Percentiles rank a stretch among this genome's conserved stretches.
Evolutionary conservation across 1,140 invertebrate species (phyloP).

Genomic region (Sitophilus oryzae): DNA sequence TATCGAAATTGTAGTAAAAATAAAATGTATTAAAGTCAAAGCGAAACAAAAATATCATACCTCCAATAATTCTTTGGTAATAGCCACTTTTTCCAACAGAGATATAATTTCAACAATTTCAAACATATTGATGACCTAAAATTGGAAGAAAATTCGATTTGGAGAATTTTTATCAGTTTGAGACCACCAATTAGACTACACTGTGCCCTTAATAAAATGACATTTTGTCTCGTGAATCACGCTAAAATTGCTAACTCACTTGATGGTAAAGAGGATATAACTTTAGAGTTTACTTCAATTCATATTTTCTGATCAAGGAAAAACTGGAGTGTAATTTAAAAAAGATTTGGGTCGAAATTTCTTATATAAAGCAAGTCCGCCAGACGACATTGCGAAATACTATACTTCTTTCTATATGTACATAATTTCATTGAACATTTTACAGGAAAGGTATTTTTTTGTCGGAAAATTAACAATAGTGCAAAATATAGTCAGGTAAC

Average conservation of each 20-base stretch:
- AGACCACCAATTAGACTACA: conserved; percentile 19
- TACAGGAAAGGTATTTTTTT: too few species aligned
- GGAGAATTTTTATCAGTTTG: too few species aligned
- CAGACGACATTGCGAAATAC: conserved; percentile 33
- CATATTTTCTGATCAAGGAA: too few species aligned
- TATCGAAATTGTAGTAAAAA: too few species aligned
- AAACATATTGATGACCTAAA: conserved; percentile 90
- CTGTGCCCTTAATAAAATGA: conserved; percentile 19
- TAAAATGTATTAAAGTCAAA: too few species aligned
- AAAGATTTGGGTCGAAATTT: too few species aligned
- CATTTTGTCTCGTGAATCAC: conserved; percentile 12
- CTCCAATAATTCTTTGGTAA: conserved; percentile 93
- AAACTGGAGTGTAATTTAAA: too few species aligned
- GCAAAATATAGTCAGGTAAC: conserved; percentile 4
- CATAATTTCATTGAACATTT: too few species aligned
- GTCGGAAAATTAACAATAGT: conserved; percentile 14
- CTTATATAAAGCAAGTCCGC: conserved; percentile 31
- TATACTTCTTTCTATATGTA: too few species aligned
- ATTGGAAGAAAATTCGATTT: too few species aligned
- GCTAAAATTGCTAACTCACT: conserved; percentile 15
- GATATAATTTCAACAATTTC: conserved; percentile 87
- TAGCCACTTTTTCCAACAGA: conserved; percentile 83
- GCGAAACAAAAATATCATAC: conserved; percentile 48
- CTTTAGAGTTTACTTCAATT: too few species aligned
- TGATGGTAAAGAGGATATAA: conserved; percentile 18